Evolutionary conservation across 2,797 vertebrate genomes (phyloP).

Genomic region (Clarias platycephalus): DNA sequence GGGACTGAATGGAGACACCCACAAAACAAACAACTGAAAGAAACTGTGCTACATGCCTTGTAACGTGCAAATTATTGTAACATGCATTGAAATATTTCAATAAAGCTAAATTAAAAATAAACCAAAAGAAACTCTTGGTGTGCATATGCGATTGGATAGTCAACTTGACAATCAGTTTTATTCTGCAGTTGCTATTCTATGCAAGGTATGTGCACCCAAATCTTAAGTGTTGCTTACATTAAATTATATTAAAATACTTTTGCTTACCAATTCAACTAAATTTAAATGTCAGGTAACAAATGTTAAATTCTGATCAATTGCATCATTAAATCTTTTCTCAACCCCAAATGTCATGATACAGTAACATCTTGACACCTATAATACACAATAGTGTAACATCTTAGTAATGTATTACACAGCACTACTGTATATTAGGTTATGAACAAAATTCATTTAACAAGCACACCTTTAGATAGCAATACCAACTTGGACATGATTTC

Average conservation of each 20-base stretch:
- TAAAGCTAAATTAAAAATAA: too few relatives aligned
- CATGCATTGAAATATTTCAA: too few relatives aligned
- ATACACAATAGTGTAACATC: background rate
- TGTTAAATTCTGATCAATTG: too few relatives aligned
- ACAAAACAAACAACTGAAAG: too few relatives aligned
- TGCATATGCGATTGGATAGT: background rate
- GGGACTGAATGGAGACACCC: background rate
- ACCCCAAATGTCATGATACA: too few relatives aligned
- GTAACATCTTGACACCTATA: too few relatives aligned
- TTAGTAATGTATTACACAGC: background rate
- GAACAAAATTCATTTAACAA: background rate
- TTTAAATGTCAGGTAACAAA: too few relatives aligned
- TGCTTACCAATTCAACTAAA: too few relatives aligned
- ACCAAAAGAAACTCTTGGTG: too few relatives aligned
- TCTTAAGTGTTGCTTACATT: background rate
- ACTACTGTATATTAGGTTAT: background rate
- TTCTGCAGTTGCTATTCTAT: background rate
- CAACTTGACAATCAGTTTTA: background rate
- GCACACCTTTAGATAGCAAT: background rate
- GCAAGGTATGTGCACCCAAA: background rate
- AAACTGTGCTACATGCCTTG: background rate
- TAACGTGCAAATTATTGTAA: too few relatives aligned
- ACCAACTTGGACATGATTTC: background rate
- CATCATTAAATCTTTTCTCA: too few relatives aligned
- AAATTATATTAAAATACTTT: too few relatives aligned